These are phyloP conservation scores for Hiodon tergisus DNA, from an alignment of 2,113 vertebrate species.

Conservation along the genomic window DNA sequence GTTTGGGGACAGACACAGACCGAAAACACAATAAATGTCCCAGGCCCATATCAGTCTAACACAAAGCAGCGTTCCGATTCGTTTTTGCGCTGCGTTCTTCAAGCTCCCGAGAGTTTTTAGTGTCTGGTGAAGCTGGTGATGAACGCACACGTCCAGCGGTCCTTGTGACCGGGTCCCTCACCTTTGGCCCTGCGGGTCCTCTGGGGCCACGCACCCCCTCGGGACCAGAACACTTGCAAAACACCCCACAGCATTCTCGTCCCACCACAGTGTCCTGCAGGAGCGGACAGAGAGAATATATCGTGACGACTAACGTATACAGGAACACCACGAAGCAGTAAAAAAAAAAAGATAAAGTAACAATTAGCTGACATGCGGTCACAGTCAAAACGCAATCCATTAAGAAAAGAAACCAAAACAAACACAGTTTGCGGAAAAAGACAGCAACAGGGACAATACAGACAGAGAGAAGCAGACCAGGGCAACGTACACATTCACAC, in stretches of 20 bases:
- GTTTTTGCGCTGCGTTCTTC: no score
- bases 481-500: conserved; percentile 35
- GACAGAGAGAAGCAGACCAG: not conserved
- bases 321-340: no score
- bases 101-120: no score
- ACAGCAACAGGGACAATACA: not conserved
- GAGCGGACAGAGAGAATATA: not conserved
- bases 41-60: no score
- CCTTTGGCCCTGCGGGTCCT: conserved; percentile 67
- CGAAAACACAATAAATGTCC: not conserved
- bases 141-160: no score
- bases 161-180: conserved; percentile 37
- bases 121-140: no score
- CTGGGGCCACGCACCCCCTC: conserved; percentile 57
- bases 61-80: no score
- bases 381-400: no score
- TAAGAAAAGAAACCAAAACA: not conserved
- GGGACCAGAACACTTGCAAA: conserved; percentile 73
- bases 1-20: conserved; percentile 25
- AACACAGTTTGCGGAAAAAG: not conserved
- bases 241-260: conserved; percentile 69
- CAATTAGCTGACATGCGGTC: no score
- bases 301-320: not conserved
- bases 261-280: conserved; percentile 65
- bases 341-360: no score